Base-by-base conservation (phyloP, 2,888 invertebrate genomes). In the Diaprepes abbreviatus region DNA sequence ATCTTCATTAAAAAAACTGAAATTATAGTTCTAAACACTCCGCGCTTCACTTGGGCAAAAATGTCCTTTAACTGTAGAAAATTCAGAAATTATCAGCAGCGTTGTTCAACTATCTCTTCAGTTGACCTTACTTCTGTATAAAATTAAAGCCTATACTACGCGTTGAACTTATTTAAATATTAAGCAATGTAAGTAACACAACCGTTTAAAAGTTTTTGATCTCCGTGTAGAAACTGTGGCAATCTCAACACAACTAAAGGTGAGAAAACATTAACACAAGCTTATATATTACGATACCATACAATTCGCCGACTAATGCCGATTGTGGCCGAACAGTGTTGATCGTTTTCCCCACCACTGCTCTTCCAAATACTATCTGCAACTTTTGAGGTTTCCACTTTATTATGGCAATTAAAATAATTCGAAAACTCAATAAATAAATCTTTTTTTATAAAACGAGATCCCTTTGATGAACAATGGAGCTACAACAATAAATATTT, bases 1-100 rank as follows among this genome's bases (percentile, higher is more conserved):
- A 88, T 88, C 38, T 70, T 70, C 24, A 54, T 45, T 14, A 43
- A 31, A 43, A 43, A 43, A 43, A 21, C n/a, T 43, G 31, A 31
- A 31, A 31, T 10, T 52, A n/a, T 9, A 33, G 17, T 12, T 36
- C 28, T 14, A 16, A 48, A 48, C 19, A 33, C 52, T 24, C 31
- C 63, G 36, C 40, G 36, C 40, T 50, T 48, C 19, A 50, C 19
- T 19, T 0, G 17, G 2, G 2, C 21, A 54, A 36, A 4, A 6
- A 54, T 36, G 3, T 57, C 14, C 21, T 28, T 12, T 9, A 54
- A 7, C 14, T 21, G 14, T 3, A 24, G 21, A 36, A 45, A 24
- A 5, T 45, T 12, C 12, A 24, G n/a, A 24, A 6, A 24, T 12
- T 9, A 14, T 12, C 36, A 64, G 69, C 69, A 69, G 59, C 64